Base-by-base conservation (phyloP, 2,113 vertebrate genomes). In the Nesogale talazaci region DNA sequence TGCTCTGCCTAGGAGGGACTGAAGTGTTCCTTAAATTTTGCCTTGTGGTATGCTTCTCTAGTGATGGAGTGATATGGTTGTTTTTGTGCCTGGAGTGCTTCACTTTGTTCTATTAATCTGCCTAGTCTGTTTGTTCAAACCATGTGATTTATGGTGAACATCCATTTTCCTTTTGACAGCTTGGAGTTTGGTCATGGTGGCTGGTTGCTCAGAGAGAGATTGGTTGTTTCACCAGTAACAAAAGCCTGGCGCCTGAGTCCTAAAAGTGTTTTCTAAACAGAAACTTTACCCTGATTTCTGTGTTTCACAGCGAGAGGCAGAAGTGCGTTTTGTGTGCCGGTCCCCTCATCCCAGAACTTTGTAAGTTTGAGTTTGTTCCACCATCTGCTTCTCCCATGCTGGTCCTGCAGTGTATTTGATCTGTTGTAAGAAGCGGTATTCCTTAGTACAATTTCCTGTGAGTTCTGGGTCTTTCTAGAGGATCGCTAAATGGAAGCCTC, bases 91-190 rank as follows among this genome's bases (percentile, higher is more conserved):
- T 56, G 16, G 12, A 25, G 46, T 40, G 40, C 25, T 79, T 27
- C 85, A 90, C 61, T 87, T 38, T 89, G 19, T 81, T 77, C 36
- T 59, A 56, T 57, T 79, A 87, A 40, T 29, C 42, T 92, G 85
- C 40, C 38, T 88, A 77, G 63, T 67, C 59, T 83, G 82, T 10
- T 52, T 52, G 19, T 79, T 10, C 42, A 67, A 86, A 88, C 61
- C 83, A 57, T 38, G 65, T 87, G 79, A 92, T 92, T 89, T 93
- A 74, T 46, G 61, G 52, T 85, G 59, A 89, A 87, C 31, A 89
- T 12, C 16, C 75, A 77, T 38, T 86, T 94, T 91, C 63, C 69
- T 93, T 89, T 65, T 46, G 76, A 79, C 36, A 57, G 56, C 76
- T 6, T 87, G 36, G 38, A 90, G 27, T 12, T 72, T 2, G 34